Evolutionary conservation across 2,113 vertebrate species (phyloP), one percentile per base, ranked within the genome.

Genomic region (Gila orcuttii): DNA sequence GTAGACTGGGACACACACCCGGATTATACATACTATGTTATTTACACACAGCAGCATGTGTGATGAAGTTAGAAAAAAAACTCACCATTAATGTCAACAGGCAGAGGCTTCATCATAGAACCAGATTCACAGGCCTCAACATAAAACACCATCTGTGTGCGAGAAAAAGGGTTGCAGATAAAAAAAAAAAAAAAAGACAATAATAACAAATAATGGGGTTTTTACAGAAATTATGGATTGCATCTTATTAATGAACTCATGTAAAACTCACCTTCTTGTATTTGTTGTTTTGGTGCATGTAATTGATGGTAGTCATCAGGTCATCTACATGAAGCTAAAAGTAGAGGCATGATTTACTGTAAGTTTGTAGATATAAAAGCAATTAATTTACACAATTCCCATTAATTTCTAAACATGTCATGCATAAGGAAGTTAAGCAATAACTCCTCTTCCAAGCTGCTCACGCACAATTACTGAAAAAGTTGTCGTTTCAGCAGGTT

Each of bases 81-180:
- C 96, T 93, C 91, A 99, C 98, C 96, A 10, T 99, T 91, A 85
- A 99, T 96, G 89, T 98, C 33, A 59, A 88, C 36, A 7, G 97
- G 92, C 83, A 99, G 94, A 39, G 95, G 57, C 23, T 89, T 94
- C 98, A 99, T 99, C 97, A 99, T 99, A 45, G 98, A 99, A n/a
- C 98, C 98, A 0, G 98, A 99, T 81, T 99, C 98, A 0, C 98
- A 99, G 0, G 98, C 98, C 88, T 99, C 98, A 11, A 99, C 97
- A 92, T 99, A 99, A 81, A 99, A 96, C 90, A 99, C 98, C 97
- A 99, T 97, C 98, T 99, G 90, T 1, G 81, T 83, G 80, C 84
- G 42, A 25, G 12, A 50, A 9, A 42, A 25, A n/a, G 33, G 15
- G 3, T 36, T 36, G 21, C 6, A 57, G 6, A 6, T 66, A 0